Base-by-base conservation (phyloP, 2,797 vertebrate genomes). In the Choloepus didactylus region DNA sequence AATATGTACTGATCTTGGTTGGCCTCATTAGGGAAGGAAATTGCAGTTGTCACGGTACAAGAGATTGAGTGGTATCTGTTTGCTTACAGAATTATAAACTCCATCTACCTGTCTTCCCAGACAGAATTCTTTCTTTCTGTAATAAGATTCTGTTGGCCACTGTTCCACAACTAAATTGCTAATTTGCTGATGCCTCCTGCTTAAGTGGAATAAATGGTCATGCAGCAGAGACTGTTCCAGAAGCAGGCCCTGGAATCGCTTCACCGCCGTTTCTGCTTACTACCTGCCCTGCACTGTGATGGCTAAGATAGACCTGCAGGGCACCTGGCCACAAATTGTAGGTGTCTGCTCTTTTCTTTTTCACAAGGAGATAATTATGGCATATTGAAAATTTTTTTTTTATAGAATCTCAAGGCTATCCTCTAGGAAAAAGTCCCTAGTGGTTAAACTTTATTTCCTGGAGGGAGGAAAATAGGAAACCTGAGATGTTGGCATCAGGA, bases 81-180 rank as follows among this genome's bases (percentile, higher is more conserved):
- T 87, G 69, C 23, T 5, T 66, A 5, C 54, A 59, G 66, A 72
- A 77, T 72, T 81, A 46, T 66, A 76, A 49, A 87, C 5, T 25
- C 27, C 25, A 44, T 62, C 51, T 38, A 31, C n/a, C 60, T 15
- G 0, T 49, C 80, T 87, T 82, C 76, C 66, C 44, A 66, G 82
- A 59, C 31, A 60, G 59, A 27, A 73, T 16, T 25, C 29, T 21
- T 54, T 31, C 72, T 89, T 79, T 87, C 10, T 66, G 67, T 87
- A 44, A 54, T 77, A 89, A 73, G 76, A 77, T 81, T 89, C 67
- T 35, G 10, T 38, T 87, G 92, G 76, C 66, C 59, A 60, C 15
- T 10, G 6, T 51, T 75, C 59, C 82, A 46, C 23, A 38, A n/a
- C 67, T 23, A 9, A 80, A 27, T 64, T 44, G 41, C 25, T 51